Percentiles rank a stretch among this genome's conserved stretches.
Evolutionary conservation across 2,888 invertebrate genomes (phyloP).

Genomic region (Archips crataeganus): DNA sequence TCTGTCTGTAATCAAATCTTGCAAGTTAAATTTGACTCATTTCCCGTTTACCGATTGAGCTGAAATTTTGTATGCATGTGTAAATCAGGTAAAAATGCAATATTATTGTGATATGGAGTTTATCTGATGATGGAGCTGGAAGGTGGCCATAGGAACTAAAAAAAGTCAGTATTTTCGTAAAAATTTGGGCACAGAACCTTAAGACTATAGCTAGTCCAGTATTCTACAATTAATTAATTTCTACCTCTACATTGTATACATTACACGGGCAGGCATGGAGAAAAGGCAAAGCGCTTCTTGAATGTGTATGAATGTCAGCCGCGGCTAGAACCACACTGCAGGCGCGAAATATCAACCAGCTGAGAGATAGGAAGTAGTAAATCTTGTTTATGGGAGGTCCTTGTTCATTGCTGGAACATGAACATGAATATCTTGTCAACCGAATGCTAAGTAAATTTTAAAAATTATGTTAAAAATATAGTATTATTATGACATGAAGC

Average conservation of each 20-base stretch:
- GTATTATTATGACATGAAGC: too few relatives aligned
- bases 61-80: too few relatives aligned
- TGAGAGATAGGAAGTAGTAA: constrained; percentile 88
- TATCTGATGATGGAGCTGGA: too few relatives aligned
- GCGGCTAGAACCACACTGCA: constrained; percentile 87
- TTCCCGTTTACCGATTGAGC: too few relatives aligned
- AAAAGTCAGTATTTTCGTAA: too few relatives aligned
- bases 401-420: constrained; percentile 56
- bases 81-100: too few relatives aligned
- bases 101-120: too few relatives aligned
- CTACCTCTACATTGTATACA: constrained; percentile 86
- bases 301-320: constrained; percentile 84
- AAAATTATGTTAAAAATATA: too few relatives aligned
- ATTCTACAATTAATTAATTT: not conserved
- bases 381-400: constrained; percentile 74
- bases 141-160: too few relatives aligned
- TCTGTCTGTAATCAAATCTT: too few relatives aligned
- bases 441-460: too few relatives aligned
- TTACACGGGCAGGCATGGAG: constrained; percentile 79
- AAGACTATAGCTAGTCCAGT: not conserved
- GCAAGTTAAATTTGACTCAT: too few relatives aligned
- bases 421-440: constrained; percentile 47
- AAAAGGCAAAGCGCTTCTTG: constrained; percentile 75
- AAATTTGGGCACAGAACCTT: not conserved
- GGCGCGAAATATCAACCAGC: constrained; percentile 87